Evolutionary conservation across 2,113 vertebrate genomes (phyloP), one percentile per base, ranked within the genome.

Genomic region (Peromyscus maniculatus): DNA sequence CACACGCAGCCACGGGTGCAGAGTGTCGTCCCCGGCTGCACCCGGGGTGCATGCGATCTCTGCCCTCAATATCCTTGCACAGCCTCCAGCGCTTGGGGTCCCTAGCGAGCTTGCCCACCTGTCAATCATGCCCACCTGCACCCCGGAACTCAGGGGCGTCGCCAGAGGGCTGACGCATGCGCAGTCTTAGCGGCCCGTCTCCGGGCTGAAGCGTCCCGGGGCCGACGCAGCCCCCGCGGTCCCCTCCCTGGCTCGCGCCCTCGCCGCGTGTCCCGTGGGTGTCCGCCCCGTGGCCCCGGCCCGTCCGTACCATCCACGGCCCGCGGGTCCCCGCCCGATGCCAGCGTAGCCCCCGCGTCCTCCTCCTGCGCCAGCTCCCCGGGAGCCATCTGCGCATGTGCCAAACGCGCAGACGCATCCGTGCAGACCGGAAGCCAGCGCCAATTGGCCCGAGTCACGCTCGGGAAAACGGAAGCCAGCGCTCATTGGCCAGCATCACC

Each of bases 401-500:
- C 33, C 11, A 1, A 11, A 3, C 5, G 46, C 33, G 31, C 31
- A 1, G 21, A 22, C 43, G 22, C 21, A 12, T 5, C 86, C 26
- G 31, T 6, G 16, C 64, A 2, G 1, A 19, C 19, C 43, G 21
- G 33, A 71, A 71, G 0, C 0, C 31, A 2, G 66, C 11, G 17
- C 43, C 49, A 7, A 66, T 39, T 86, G 82, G 82, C 8, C 15
- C 7, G 13, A 1, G 59, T 5, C 13, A 5, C 12, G 1, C 31
- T 7, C 15, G 9, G 24, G 39, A 46, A 19, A 11, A 4, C 16
- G 24, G 4, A 46, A 31, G 33, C 1, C 26, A 1, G 15, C 26
- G 39, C n/a, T 31, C 82, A 86, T 43, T 86, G 82, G 82, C 0
- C 28, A 31, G 0, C 59, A 86, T 2, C 3, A 74, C 7, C 22